Base-by-base conservation (phyloP, 2,797 vertebrate species). In the Rhinogobio ventralis region DNA sequence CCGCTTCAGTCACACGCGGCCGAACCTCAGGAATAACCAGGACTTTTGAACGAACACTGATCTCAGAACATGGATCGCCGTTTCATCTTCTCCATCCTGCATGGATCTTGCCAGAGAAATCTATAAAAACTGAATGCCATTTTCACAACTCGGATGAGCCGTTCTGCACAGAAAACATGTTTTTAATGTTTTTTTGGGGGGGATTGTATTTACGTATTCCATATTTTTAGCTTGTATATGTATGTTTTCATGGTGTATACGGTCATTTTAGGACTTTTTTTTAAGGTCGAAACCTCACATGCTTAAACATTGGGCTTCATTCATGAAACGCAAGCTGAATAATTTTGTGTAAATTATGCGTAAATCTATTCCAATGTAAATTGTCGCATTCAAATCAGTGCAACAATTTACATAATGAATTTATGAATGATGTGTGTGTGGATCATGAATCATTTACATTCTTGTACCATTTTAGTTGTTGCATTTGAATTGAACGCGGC, bases 21-120 rank as follows among this genome's bases (percentile, higher is more conserved):
- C 98, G 96, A 98, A 20, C 91, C 90, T 95, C 94, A 94, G 95
- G 94, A 94, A 94, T 92, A 94, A 95, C 92, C 93, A 89, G 84
- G 91, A 91, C 93, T 90, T 74, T 81, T 51, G 19, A n/a, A 46
- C 39, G 39, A 77, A 42, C 39, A 57, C 55, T 69, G 74, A 60
- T 64, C 53, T 45, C 81, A 71, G 53, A 46, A 68, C 80, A 93
- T 87, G 90, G 88, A 88, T 88, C 88, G 11, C 69, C 23, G 36
- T 25, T 69, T 78, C 82, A 79, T 60, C 87, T 89, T 83, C 90
- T 93, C 90, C 86, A 89, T 95, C 93, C 93, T 93, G 93, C 94
- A 84, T 87, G 90, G 90, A 92, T 91, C 93, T 87, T 92, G 94
- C 92, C 92, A 93, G 94, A 94, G 94, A 94, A 94, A 94, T 92